Base-by-base conservation (phyloP, 2,888 invertebrate species). In the Pseudococcus viburni region DNA sequence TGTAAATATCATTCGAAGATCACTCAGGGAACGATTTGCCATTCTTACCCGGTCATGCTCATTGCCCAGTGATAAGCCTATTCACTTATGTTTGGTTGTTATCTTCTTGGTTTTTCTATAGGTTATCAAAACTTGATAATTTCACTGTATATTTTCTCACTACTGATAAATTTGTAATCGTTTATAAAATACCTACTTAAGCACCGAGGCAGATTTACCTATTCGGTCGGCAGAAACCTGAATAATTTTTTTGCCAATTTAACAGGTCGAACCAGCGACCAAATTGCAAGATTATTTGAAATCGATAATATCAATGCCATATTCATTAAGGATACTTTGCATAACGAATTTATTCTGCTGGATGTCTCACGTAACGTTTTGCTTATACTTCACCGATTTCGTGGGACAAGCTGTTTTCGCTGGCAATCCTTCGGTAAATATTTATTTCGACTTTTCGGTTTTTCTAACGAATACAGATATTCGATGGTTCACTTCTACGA, bases 321-420 rank as follows among this genome's bases (percentile, higher is more conserved):
- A 93, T 90, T 97, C 97, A 0, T 93, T 98, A 90, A 93, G 95
- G 48, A 94, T 97, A 91, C 94, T 98, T 15, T 99, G 98, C 91
- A 91, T 98, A 89, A 98, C 98, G 17, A 98, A 98, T 93, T 93
- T 98, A 55, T 98, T 98, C 92, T 98, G 98, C 91, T 99, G 98
- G 98, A 98, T 98, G 98, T 97, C 98, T 0, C 96, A 98, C 90
- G 98, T 99, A 77, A 98, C 98, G 91, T 99, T 98, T 91, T 98
- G 98, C 0, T 93, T 99, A 8, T 98, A 98, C 92, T 98, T 99
- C 92, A 99, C 98, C 0, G 98, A 98, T 92, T 99, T 98, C 91
- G 98, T 97, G 1, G 97, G 97, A 0, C 97, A 97, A 92, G 95
- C 96, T 12, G 96, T 97, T 22, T 98, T 96, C 91, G 94, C 94